phyloP scores from a whole-genome alignment of 2,113 vertebrate genomes.

The human (Homo sapiens) region GRCh38 chr18:26635501-26636000 shows the following conservation, averaged over 20 bases:
- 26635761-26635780: background rate
- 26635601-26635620: background rate
- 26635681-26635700: background rate
- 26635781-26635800: background rate
- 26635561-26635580: background rate
- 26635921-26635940: background rate
- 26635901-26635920: background rate
- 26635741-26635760: background rate
- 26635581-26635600: background rate
- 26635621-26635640: background rate
- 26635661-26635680: background rate
- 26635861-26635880: background rate
- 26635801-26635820: background rate
- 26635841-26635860: background rate
- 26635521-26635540: background rate
- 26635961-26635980: background rate
- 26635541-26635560: background rate
- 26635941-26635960: background rate
- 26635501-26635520: background rate
- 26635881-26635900: background rate
- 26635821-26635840: fast-evolving
- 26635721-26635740: background rate
- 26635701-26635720: too few relatives aligned
- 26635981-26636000: background rate
- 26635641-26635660: background rate